Evolutionary conservation across 2,888 invertebrate genomes (phyloP).

Genomic region (Zelleria hepariella): DNA sequence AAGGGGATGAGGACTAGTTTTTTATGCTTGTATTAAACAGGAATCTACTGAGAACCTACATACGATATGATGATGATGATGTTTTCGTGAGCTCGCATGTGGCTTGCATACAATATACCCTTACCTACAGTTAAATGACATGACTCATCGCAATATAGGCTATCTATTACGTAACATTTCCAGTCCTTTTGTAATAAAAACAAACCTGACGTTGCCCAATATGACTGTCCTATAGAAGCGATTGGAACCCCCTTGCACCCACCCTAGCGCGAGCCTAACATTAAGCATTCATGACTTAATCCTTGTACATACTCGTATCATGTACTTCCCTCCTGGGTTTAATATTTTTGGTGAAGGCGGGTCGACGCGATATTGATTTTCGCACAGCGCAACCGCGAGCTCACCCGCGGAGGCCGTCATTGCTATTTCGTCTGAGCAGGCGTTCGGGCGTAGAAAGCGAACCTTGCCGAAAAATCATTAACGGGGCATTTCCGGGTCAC

Average conservation of each 20-base stretch:
- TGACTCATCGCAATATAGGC: background rate
- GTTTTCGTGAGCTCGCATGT: too few species aligned
- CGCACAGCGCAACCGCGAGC: conserved; percentile 9
- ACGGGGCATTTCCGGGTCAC: background rate
- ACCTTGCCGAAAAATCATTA: conserved; percentile 6
- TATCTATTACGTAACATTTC: background rate
- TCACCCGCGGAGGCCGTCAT: conserved; percentile 8
- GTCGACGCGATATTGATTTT: conserved; percentile 6
- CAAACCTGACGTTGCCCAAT: too few species aligned
- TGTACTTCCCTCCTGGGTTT: too few species aligned
- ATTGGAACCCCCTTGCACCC: background rate
- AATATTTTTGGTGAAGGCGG: background rate
- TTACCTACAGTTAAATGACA: background rate
- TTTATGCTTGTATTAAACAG: too few species aligned
- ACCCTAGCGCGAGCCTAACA: background rate
- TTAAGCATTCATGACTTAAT: background rate
- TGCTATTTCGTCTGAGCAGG: conserved; percentile 14
- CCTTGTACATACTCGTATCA: background rate
- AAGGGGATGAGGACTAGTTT: too few species aligned
- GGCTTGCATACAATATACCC: too few species aligned
- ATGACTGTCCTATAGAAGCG: background rate
- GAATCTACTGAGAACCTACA: too few species aligned
- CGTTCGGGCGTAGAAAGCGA: conserved; percentile 13
- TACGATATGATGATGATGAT: too few species aligned
- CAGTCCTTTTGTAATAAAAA: too few species aligned